phyloP scores from a whole-genome alignment of 1,140 invertebrate genomes.

The Drosophila ercepeae region DNA sequence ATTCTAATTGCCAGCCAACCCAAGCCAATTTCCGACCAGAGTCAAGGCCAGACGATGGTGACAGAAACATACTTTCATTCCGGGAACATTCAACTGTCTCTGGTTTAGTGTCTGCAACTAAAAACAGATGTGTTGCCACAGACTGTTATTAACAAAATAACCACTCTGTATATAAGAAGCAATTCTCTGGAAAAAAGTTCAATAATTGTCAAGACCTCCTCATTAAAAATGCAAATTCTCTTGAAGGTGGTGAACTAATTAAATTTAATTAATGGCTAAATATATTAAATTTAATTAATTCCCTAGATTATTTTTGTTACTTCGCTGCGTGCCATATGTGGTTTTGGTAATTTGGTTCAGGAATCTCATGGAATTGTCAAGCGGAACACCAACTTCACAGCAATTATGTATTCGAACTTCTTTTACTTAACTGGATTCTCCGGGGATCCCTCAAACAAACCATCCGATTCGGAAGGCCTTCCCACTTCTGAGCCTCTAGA shows the following conservation, averaged over 20 bases:
- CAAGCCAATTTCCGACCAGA: constrained; percentile 11
- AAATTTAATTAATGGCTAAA: neutral
- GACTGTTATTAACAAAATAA: neutral
- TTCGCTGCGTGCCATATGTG: neutral
- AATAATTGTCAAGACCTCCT: neutral
- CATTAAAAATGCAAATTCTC: neutral
- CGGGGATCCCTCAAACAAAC: neutral
- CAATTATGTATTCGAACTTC: neutral
- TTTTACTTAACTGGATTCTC: neutral
- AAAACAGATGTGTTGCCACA: neutral
- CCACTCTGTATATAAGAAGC: neutral
- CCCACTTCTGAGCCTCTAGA: neutral
- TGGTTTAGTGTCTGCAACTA: neutral
- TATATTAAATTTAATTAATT: neutral
- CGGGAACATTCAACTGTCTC: neutral
- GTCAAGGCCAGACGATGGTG: constrained; percentile 4
- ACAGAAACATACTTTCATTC: neutral
- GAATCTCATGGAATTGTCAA: neutral
- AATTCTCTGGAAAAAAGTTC: neutral
- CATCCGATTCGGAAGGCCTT: neutral
- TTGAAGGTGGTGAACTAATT: neutral
- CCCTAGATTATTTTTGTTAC: neutral
- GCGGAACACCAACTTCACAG: neutral
- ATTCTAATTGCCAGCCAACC: constrained; percentile 32
- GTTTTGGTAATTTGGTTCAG: neutral